Conservation (phyloP, 2,888 invertebrate species). For the Sipha maydis region DNA sequence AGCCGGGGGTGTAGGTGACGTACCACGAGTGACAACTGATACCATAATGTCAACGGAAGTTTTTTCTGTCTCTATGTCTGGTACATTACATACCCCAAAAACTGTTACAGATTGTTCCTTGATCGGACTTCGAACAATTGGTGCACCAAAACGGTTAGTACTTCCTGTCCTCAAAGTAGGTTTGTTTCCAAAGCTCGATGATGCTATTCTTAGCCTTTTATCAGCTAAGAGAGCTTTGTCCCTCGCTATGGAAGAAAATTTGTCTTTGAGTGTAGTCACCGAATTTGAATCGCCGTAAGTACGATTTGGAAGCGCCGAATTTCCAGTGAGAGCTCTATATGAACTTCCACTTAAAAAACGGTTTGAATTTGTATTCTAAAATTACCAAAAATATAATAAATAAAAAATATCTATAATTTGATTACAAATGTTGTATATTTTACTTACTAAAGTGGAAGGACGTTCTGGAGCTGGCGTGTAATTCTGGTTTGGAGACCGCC, state of each 20-base stretch:
- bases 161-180: constrained; percentile 64
- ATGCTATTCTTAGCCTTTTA: constrained; percentile 58
- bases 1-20: constrained; percentile 81
- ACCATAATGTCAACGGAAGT: constrained; percentile 68
- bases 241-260: constrained; percentile 53
- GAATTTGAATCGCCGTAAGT: constrained; percentile 36
- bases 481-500: constrained; percentile 56
- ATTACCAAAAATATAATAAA: not conserved
- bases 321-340: constrained; percentile 53
- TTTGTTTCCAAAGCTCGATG: constrained; percentile 63
- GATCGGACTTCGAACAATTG: constrained; percentile 65
- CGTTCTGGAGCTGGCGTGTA: constrained; percentile 40
- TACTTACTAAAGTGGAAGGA: constrained; percentile 32
- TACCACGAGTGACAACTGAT: constrained; percentile 78
- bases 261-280: constrained; percentile 45
- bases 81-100: constrained; percentile 64
- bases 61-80: constrained; percentile 43
- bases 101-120: constrained; percentile 65
- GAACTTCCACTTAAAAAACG: constrained; percentile 58
- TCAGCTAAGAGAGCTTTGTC: constrained; percentile 54
- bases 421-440: not conserved
- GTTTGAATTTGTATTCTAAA: constrained; percentile 43
- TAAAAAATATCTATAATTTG: no score
- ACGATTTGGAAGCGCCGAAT: constrained; percentile 47
- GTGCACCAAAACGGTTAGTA: constrained; percentile 65